These are phyloP conservation scores for Oncorhynchus mykiss DNA, from an alignment of 2,113 vertebrate species.

Conservation along the genomic window DNA sequence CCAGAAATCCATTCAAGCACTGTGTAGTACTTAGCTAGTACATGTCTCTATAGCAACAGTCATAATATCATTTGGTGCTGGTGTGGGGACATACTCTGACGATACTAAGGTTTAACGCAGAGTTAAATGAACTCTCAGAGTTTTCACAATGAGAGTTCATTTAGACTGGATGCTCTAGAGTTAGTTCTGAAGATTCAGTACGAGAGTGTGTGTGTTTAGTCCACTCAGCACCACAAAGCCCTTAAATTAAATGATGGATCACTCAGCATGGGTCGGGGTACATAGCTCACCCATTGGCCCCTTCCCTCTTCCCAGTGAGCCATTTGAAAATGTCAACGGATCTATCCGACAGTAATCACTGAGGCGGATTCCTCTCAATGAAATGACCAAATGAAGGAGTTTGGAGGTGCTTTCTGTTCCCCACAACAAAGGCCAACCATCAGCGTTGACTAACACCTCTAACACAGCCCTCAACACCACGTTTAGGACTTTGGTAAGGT, in stretches of 20 bases:
- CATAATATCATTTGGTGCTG: not conserved
- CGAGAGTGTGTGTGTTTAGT: not conserved
- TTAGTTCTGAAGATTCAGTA: not conserved
- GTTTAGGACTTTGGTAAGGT: too few relatives aligned
- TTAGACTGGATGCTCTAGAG: not conserved
- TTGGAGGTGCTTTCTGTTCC: not conserved
- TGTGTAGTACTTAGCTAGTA: not conserved
- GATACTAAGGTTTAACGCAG: not conserved
- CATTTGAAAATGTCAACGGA: not conserved
- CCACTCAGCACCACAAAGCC: not conserved
- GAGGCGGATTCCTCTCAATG: too few relatives aligned
- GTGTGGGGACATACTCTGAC: too few relatives aligned
- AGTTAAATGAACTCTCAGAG: too few relatives aligned
- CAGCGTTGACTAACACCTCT: not conserved
- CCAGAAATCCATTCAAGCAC: not conserved
- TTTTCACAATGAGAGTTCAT: not conserved
- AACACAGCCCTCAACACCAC: not conserved
- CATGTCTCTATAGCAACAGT: not conserved
- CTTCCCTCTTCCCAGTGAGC: not conserved
- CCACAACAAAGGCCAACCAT: not conserved
- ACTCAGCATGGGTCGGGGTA: not conserved
- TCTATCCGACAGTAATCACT: too few relatives aligned
- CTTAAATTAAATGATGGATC: not conserved
- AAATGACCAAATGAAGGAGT: not conserved
- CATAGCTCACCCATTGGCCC: not conserved